Base-by-base conservation (phyloP, 1,140 invertebrate species). In the Drosophila rufa region DNA sequence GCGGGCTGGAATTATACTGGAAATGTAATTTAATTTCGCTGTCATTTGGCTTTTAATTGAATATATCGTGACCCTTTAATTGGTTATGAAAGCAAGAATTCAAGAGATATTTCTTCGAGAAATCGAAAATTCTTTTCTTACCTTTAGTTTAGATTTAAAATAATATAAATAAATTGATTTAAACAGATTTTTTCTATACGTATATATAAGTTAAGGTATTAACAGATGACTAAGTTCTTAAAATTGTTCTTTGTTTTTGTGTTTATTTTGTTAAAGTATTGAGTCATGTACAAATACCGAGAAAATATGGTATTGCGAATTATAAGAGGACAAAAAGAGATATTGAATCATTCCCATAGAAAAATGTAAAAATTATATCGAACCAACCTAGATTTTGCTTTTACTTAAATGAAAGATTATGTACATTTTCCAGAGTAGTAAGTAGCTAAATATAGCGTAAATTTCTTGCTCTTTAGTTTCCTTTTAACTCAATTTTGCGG, bases 51-150 rank as follows among this genome's bases (percentile, higher is more conserved):
- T 19, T 53, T 53, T 14, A 38, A 56, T 38, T 15, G 38, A 55
- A 36, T 56, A 56, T 48, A 38, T 75, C n/a, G 38, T 74, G 73
- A 75, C 69, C 58, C 40, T 33, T 74, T 22, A 74, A 46, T 48
- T 65, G 48, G 53, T 55, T 40, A 22, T 55, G 4, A 15, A 22
- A 38, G 19, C 12, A 22, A 5, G 53, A 55, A 38, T 19, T 22
- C 4, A 55, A 15, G 6, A 55, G 0, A 9, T 15, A 12, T 36
- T 22, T 36, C 0, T 15, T 19, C 7, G 5, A 3, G 2, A 9
- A 33, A 17, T 17, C 22, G 1, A 1, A 33, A 0, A 17, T 33
- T 33, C 33, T 12, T 6, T 12, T 6, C 5, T 12, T 3, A 5
- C 0, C 0, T 17, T 33, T 17, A 19, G n/a, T 33, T 6, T 3